These are phyloP conservation scores for Edolisoma coerulescens DNA, from an alignment of 2,113 vertebrate genomes.

Conservation along the genomic window DNA sequence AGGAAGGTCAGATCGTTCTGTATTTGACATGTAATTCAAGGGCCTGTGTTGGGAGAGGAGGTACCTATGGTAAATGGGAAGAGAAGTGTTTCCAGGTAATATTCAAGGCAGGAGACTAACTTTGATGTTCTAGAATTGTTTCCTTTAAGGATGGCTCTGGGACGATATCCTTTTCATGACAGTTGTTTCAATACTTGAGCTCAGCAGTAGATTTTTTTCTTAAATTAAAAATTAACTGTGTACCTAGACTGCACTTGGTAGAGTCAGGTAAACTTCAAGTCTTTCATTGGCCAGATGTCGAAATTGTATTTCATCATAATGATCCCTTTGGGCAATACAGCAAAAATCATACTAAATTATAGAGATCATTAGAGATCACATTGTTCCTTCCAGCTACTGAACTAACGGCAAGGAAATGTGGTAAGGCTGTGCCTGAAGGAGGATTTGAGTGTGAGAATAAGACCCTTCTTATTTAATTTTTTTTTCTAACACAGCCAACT, in stretches of 20 bases:
- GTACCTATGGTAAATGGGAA: not conserved
- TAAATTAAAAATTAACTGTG: not conserved
- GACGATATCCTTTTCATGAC: not conserved
- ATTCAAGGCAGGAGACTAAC: not conserved
- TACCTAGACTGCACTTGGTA: not conserved
- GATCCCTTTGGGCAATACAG: not conserved
- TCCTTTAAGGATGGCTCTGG: not conserved
- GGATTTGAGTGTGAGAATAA: not conserved
- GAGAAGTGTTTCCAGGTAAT: not conserved
- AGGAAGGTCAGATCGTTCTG: not conserved
- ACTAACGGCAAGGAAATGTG: not conserved
- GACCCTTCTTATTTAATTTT: not conserved
- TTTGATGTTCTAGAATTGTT: not conserved
- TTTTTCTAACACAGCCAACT: slow-evolving; percentile 73
- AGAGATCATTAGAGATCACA: not conserved
- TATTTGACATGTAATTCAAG: not conserved
- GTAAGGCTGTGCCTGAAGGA: not conserved
- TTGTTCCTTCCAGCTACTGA: not conserved
- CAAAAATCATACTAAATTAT: not conserved
- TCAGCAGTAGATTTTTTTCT: not conserved
- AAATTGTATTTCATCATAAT: not conserved
- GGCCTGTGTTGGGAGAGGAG: not conserved
- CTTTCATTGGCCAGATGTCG: not conserved
- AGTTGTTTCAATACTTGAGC: not conserved
- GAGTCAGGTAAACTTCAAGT: not conserved